These are phyloP conservation scores for Atta colombica DNA, from an alignment of 1,140 invertebrate species.

Conservation along the genomic window DNA sequence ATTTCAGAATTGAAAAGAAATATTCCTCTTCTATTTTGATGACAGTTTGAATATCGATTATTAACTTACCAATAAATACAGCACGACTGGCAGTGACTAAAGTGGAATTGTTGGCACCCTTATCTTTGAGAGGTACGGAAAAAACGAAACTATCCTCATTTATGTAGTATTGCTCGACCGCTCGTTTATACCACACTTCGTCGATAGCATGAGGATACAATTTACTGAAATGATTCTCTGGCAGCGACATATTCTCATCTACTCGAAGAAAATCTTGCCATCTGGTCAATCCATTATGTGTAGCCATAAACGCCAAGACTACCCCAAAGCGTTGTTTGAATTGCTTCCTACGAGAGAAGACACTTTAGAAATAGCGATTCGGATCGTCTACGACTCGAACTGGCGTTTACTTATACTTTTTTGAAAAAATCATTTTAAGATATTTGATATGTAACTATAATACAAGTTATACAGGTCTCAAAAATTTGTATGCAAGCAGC, in stretches of 20 bases:
- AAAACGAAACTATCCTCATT: conserved; percentile 95
- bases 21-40: not conserved
- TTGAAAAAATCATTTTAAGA: not conserved
- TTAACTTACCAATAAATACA: conserved; percentile 89
- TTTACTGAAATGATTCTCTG: conserved; percentile 82
- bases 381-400: not conserved
- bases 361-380: conserved; percentile 44
- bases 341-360: conserved; percentile 89
- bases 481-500: conserved; percentile 25
- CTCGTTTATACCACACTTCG: conserved; percentile 97
- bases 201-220: conserved; percentile 91
- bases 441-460: not conserved
- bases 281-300: conserved; percentile 94
- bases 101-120: conserved; percentile 89
- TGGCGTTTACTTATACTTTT: conserved; percentile 29
- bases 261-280: conserved; percentile 93
- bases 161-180: conserved; percentile 95
- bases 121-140: conserved; percentile 93
- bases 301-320: conserved; percentile 94
- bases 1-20: not conserved
- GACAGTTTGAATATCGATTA: not conserved
- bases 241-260: conserved; percentile 75
- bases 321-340: conserved; percentile 94
- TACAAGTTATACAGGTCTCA: conserved; percentile 9
- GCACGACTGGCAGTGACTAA: conserved; percentile 95